These are phyloP conservation scores for Morus bassanus DNA, from an alignment of 2,797 vertebrate species.

Conservation along the genomic window DNA sequence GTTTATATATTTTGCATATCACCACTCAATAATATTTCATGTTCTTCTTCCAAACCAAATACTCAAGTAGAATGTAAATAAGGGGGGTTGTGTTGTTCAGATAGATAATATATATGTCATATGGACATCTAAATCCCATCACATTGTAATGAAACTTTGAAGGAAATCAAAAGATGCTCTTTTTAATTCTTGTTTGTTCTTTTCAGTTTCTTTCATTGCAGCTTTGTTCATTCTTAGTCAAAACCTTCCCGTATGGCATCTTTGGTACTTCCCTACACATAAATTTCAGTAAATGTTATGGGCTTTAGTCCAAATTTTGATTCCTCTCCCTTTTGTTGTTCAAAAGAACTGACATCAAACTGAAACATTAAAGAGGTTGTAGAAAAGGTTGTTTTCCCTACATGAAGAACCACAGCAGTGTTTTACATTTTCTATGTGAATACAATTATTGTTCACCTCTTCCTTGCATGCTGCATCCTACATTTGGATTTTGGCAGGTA, in stretches of 20 bases:
- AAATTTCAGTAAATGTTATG: neutral
- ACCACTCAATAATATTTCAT: neutral
- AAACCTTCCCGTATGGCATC: neutral
- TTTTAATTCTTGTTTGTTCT: neutral
- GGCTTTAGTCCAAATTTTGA: constrained; percentile 12
- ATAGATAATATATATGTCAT: neutral
- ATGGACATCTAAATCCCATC: neutral
- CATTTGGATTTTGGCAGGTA: neutral
- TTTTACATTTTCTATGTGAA: neutral
- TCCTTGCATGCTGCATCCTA: neutral
- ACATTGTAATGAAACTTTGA: neutral
- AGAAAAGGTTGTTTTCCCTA: neutral
- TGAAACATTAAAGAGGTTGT: constrained; percentile 24
- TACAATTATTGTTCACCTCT: neutral
- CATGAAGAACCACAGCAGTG: neutral
- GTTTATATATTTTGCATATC: neutral
- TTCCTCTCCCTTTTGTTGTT: constrained; percentile 38
- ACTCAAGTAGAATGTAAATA: neutral
- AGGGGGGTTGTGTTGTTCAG: neutral
- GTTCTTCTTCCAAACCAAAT: neutral
- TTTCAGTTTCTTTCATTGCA: neutral
- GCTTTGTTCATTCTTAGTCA: neutral
- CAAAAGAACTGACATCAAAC: constrained; percentile 31
- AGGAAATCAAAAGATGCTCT: neutral
- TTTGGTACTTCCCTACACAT: neutral